A percentile compares a stretch with the other conserved stretches of the same genome.
phyloP scores from a whole-genome alignment of 92 coral and sea anemone genomes.

The Parazoanthus darwini region DNA sequence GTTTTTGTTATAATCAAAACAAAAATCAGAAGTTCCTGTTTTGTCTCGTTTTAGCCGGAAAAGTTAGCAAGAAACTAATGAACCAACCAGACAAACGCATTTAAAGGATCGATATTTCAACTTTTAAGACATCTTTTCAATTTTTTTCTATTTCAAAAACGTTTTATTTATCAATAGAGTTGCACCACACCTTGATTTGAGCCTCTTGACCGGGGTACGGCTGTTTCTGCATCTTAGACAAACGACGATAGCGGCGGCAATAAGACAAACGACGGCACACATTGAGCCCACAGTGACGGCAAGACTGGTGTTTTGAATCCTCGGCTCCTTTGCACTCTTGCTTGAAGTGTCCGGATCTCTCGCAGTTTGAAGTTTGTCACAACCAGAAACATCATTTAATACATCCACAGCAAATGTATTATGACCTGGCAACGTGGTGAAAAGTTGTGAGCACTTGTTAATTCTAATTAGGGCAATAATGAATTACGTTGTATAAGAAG shows the following conservation, averaged over 20 bases:
- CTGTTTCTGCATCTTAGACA: conserved; percentile 82
- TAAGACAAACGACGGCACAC: conserved; percentile 82
- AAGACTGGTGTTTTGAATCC: conserved; percentile 57
- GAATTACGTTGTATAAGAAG: too few species aligned
- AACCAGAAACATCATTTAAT: conserved; percentile 59
- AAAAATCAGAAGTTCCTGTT: too few species aligned
- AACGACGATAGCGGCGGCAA: conserved; percentile 80
- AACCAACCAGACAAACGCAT: too few species aligned
- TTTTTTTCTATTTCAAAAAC: background rate
- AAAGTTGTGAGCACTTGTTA: background rate
- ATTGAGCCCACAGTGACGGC: conserved; percentile 84
- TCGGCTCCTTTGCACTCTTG: background rate
- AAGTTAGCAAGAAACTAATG: too few species aligned
- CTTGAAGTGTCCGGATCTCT: conserved; percentile 10
- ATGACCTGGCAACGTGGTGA: conserved; percentile 55
- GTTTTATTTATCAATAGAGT: background rate
- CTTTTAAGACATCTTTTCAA: too few species aligned
- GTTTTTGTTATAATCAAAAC: too few species aligned
- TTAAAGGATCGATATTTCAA: too few species aligned
- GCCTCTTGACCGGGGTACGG: conserved; percentile 72
- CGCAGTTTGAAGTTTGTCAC: conserved; percentile 46
- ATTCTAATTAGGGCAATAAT: background rate
- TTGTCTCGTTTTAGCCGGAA: too few species aligned
- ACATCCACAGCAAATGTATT: conserved; percentile 73
- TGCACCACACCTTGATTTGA: conserved; percentile 61